phyloP scores from a whole-genome alignment of 2,797 vertebrate genomes.

The Sus cebifrons region DNA sequence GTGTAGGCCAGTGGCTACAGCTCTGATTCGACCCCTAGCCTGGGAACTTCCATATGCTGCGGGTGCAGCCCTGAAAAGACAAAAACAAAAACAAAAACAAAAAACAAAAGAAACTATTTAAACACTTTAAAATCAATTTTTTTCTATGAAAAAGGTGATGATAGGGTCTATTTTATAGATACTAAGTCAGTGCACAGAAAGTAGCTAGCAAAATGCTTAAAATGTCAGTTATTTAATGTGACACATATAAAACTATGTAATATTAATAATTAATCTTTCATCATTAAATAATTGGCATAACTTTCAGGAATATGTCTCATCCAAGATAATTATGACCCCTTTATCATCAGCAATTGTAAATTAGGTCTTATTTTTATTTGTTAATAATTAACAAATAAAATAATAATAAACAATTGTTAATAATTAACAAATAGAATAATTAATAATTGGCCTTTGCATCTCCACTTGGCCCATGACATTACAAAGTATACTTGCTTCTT shows the following conservation, averaged over 20 bases:
- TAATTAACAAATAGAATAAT: background rate
- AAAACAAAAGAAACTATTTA: background rate
- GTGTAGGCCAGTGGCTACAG: no score
- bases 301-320: background rate
- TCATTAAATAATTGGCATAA: background rate
- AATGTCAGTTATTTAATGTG: background rate
- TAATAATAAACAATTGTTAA: background rate
- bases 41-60: no score
- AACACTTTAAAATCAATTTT: background rate
- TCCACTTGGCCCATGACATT: background rate
- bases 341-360: background rate
- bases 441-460: background rate
- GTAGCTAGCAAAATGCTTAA: slow-evolving; percentile 18
- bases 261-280: background rate
- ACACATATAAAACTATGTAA: background rate
- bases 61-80: no score
- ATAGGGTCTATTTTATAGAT: background rate
- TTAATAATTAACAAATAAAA: background rate
- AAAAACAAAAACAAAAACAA: no score
- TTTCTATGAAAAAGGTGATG: background rate
- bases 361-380: background rate
- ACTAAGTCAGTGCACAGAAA: background rate
- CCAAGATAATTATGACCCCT: background rate
- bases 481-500: slow-evolving; percentile 40
- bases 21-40: no score